Percentiles rank a stretch among this genome's conserved stretches.
Conservation (phyloP, 2,113 vertebrate species). For the Cyphomyrus plagiostoma region DNA sequence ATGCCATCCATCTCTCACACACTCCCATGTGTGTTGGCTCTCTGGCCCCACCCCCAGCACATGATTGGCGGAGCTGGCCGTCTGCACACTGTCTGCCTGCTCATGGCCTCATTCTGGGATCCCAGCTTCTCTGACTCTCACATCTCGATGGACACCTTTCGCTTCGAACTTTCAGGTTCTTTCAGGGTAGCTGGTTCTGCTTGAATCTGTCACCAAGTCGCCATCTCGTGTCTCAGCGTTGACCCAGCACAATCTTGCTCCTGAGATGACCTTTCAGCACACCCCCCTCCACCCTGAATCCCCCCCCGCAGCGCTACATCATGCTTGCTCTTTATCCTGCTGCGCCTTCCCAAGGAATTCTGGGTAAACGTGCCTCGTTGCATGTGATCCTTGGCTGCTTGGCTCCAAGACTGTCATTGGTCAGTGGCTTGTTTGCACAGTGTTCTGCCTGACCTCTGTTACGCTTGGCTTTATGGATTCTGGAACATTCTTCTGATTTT, state of each 20-base stretch:
- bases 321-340: not conserved
- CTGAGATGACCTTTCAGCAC: not conserved
- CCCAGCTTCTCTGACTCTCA: not conserved
- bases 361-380: not conserved
- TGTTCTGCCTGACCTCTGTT: not conserved
- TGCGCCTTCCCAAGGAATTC: not conserved
- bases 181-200: not conserved
- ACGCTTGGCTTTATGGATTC: not conserved
- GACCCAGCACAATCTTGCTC: not conserved
- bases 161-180: not conserved
- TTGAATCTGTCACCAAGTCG: not conserved
- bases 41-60: not conserved
- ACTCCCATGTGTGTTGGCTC: not conserved
- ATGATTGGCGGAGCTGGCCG: not conserved
- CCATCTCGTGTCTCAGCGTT: not conserved
- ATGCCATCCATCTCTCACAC: constrained; percentile 33
- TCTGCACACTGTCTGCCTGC: not conserved
- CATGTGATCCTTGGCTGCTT: not conserved
- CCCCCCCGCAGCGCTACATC: not conserved
- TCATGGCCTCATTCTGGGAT: not conserved
- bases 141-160: not conserved
- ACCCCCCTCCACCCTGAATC: not conserved
- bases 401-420: not conserved
- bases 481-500: not conserved
- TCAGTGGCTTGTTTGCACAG: not conserved